Percentiles rank a stretch among this genome's conserved stretches.
These are phyloP conservation scores for Neocrepidodera transversa DNA, from an alignment of 2,888 invertebrate genomes.

Conservation along the genomic window DNA sequence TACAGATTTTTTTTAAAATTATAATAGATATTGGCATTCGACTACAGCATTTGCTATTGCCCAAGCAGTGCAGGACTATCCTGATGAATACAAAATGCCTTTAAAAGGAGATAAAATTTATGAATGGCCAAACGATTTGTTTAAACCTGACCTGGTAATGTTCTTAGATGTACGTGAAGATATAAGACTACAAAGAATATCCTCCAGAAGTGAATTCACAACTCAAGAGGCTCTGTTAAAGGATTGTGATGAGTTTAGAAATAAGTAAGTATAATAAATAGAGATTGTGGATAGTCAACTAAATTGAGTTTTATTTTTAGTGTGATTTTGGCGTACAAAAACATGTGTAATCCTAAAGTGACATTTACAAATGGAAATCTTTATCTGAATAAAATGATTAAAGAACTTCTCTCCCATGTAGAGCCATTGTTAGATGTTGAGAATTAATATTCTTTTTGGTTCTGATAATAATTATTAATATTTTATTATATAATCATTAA, in stretches of 20 bases:
- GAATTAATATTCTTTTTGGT: not conserved
- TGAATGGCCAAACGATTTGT: conserved; percentile 60
- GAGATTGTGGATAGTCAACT: not conserved
- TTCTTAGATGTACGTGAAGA: conserved; percentile 59
- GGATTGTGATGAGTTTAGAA: conserved; percentile 48
- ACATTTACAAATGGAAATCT: conserved; percentile 13
- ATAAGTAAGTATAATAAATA: conserved; percentile 48
- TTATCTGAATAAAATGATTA: not conserved
- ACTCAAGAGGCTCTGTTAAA: conserved; percentile 53
- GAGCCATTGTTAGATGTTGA: conserved; percentile 3
- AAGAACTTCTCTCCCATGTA: not conserved
- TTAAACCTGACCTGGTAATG: conserved; percentile 59
- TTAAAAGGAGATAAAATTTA: conserved; percentile 51
- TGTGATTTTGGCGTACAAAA: conserved; percentile 21
- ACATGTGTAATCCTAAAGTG: conserved; percentile 15
- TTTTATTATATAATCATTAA: too few species aligned
- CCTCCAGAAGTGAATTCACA: conserved; percentile 48
- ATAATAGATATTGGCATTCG: conserved; percentile 62
- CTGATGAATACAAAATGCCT: conserved; percentile 48
- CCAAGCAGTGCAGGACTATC: conserved; percentile 50
- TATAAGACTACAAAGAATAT: conserved; percentile 53
- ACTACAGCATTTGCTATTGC: conserved; percentile 60
- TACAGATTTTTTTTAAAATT: too few species aligned
- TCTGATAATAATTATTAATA: too few species aligned
- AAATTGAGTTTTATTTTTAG: conserved; percentile 8